Base-by-base conservation (phyloP, 2,113 vertebrate genomes). In the Cyanoliseus patagonus region DNA sequence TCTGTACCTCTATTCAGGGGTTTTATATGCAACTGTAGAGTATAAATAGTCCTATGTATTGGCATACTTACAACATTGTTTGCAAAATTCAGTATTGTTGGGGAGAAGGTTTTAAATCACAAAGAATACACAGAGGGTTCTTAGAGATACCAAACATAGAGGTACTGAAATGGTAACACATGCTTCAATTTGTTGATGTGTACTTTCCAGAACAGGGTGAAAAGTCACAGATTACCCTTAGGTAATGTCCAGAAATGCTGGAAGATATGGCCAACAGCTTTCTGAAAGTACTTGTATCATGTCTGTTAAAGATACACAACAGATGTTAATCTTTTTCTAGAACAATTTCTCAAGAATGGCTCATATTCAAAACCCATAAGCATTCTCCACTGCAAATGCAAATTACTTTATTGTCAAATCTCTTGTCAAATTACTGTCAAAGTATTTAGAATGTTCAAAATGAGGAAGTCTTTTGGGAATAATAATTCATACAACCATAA, bases 121-220 rank as follows among this genome's bases (percentile, higher is more conserved):
- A 3, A 28, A 17, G 39, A 44, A 30, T 37, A 51, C 16, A 14
- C 10, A 5, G 41, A 31, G 17, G 2, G 3, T 55, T 55, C 13
- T 23, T 69, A 1, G 1, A 66, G 16, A 39, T 41, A 4, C 49
- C 42, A 72, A 19, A 52, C 10, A 33, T 0, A 63, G 7, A 63
- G 22, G n/a, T 68, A 47, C 24, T 27, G 35, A 84, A 74, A 87
- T 19, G 13, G 3, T 13, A 80, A 73, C 46, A 57, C 35, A 59
- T 12, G 19, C 10, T 7, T n/a, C 59, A 13, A 35, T 42, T 76
- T 76, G 4, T n/a, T 75, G 24, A 27, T 18, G 4, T 46, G 39
- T 55, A 15, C 3, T 63, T 92, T 80, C 31, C 66, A 85, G 14
- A 86, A 10, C 25, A 63, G 6, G 33, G 13, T n/a, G 15, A 69